These are phyloP conservation scores for Thereva nobilitata DNA, from an alignment of 2,888 invertebrate species.

Conservation along the genomic window DNA sequence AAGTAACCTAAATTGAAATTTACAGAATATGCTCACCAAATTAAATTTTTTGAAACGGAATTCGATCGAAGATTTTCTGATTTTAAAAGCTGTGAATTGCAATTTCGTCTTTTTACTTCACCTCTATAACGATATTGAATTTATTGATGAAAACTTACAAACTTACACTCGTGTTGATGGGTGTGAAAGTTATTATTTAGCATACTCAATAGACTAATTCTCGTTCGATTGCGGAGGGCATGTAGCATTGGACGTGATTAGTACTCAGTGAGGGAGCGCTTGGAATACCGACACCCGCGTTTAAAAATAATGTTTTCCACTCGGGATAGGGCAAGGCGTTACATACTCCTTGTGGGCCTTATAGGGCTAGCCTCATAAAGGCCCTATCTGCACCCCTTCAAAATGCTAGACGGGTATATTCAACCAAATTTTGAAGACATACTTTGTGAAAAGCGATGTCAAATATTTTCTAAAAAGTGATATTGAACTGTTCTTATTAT, in stretches of 20 bases:
- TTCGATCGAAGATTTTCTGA: constrained; percentile 8
- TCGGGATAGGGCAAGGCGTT: no score
- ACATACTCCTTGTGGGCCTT: no score
- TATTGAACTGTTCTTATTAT: no score
- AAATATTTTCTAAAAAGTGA: constrained; percentile 7
- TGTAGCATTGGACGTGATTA: no score
- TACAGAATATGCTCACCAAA: neutral
- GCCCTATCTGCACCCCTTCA: no score
- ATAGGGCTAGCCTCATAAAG: no score
- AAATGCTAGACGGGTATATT: neutral
- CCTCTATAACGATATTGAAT: neutral
- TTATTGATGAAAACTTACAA: neutral
- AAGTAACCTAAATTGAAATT: no score
- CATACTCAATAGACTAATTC: no score
- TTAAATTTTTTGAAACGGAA: constrained; percentile 3
- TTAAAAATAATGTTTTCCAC: no score
- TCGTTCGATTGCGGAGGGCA: no score
- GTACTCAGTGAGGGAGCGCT: neutral
- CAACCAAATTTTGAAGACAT: constrained; percentile 4
- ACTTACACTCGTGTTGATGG: no score
- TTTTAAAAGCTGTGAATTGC: constrained; percentile 3
- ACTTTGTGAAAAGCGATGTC: neutral
- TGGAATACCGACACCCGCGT: neutral
- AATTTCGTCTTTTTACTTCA: neutral
- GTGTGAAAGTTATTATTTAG: no score